Base-by-base conservation (phyloP, 2,888 invertebrate species). In the Synanthedon andrenaeformis region DNA sequence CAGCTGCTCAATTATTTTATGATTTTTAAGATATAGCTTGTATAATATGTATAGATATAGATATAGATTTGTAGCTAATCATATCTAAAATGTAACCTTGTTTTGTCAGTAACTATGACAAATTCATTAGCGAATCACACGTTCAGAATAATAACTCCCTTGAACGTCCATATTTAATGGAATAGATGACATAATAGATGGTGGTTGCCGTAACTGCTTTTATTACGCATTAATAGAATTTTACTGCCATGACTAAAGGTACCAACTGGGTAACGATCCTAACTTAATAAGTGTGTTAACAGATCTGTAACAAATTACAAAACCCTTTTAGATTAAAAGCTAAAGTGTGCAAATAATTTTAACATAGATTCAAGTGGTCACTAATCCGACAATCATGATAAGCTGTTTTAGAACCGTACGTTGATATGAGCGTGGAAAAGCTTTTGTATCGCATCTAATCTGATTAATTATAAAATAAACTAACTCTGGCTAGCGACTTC, bases 201-300 rank as follows among this genome's bases (percentile, higher is more conserved):
- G 45, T 45, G 14, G 45, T 35, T 35, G 12, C 12, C n/a, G 8
- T 45, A 45, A 45, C 45, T n/a, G 13, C 45, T 45, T 45, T 45
- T 13, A 45, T 14, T 42, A 35, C 42, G 35, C 51, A 53, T 71
- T 69, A 74, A 73, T 74, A 72, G 58, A 62, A 55, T 65, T 69
- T 74, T 67, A 69, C 68, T 62, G 62, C 61, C 62, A 13, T 13
- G 13, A 45, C 45, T 28, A 28, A 28, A 28, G 6, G 28, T 28
- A 28, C 28, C 28, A 10, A 35, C 35, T 35, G 35, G 6, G 35
- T 35, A 35, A 10, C 10, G 35, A 35, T 35, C 35, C 35, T 35
- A 35, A 35, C 35, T 35, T 35, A 35, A 35, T 35, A 35, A 35
- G 35, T 35, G 35, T 35, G 35, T 35, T 35, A 35, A 35, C 35